phyloP scores from a whole-genome alignment of 2,797 vertebrate genomes.

The Pseudomugil gertrudae region DNA sequence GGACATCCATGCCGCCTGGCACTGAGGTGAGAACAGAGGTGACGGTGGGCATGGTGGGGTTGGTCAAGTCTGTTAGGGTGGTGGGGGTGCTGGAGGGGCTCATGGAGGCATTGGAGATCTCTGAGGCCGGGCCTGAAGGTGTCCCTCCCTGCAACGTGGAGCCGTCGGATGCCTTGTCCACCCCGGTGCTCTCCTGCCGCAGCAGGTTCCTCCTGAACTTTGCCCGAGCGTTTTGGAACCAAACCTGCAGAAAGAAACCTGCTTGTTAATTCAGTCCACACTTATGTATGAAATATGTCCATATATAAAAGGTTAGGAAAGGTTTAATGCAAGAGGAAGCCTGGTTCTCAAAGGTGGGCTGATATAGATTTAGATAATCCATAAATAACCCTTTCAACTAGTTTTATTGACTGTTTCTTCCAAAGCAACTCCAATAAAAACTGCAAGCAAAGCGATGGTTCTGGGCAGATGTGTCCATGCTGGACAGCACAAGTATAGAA shows the following conservation, averaged over 20 bases:
- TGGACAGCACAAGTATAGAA: background rate
- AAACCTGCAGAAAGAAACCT: slow-evolving; percentile 83
- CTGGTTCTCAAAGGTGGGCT: background rate
- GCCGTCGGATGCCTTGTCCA: slow-evolving; percentile 94
- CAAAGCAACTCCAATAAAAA: background rate
- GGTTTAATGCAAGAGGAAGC: too few relatives aligned
- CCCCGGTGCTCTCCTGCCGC: slow-evolving; percentile 95
- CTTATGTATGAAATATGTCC: too few relatives aligned
- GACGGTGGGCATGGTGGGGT: slow-evolving; percentile 97
- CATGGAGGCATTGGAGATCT: slow-evolving; percentile 97
- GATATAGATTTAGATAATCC: background rate
- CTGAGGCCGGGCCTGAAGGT: slow-evolving; percentile 94
- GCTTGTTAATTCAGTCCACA: background rate
- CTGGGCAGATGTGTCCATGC: background rate
- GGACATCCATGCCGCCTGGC: slow-evolving; percentile 91
- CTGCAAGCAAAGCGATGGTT: background rate
- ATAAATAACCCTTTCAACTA: background rate
- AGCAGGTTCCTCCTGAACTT: slow-evolving; percentile 98
- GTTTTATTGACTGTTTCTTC: background rate
- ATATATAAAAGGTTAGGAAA: too few relatives aligned
- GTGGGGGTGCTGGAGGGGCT: slow-evolving; percentile 98
- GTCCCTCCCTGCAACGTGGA: slow-evolving; percentile 92
- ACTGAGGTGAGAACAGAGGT: slow-evolving; percentile 95
- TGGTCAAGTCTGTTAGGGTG: slow-evolving; percentile 97
- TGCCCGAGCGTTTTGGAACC: slow-evolving; percentile 98